Percentiles rank a stretch among this genome's conserved stretches.
phyloP scores from a whole-genome alignment of 2,113 vertebrate genomes.

The Ranitomeya variabilis region DNA sequence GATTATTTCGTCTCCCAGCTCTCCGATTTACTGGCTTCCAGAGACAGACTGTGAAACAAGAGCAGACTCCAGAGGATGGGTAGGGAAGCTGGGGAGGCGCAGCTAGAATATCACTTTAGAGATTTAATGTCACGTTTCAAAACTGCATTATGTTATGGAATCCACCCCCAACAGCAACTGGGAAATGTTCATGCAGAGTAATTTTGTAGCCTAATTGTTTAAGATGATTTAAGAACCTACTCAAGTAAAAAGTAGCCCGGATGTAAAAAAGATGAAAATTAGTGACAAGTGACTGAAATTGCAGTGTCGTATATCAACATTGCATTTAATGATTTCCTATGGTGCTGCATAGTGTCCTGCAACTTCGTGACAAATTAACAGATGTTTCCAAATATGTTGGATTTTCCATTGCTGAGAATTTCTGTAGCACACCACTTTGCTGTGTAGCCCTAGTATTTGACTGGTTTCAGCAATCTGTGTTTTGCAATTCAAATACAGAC shows the following conservation, averaged over 20 bases:
- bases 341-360: too few species aligned
- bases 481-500: too few species aligned
- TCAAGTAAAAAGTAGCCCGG: background rate
- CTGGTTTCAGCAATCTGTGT: too few species aligned
- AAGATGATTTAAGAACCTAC: background rate
- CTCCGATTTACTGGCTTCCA: slow-evolving; percentile 28
- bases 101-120: slow-evolving; percentile 5
- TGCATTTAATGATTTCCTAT: too few species aligned
- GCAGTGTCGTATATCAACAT: too few species aligned
- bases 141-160: background rate
- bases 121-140: background rate
- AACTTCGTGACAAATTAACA: too few species aligned
- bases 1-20: background rate
- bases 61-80: slow-evolving; percentile 26
- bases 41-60: slow-evolving; percentile 31
- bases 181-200: background rate
- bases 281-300: too few species aligned
- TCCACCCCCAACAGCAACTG: background rate
- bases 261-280: background rate
- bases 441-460: too few species aligned
- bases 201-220: slow-evolving; percentile 21
- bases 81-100: background rate
- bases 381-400: too few species aligned
- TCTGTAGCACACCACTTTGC: too few species aligned
- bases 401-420: too few species aligned